These are phyloP conservation scores for Drosophila novamexicana DNA, from an alignment of 1,140 invertebrate genomes.

Conservation along the genomic window DNA sequence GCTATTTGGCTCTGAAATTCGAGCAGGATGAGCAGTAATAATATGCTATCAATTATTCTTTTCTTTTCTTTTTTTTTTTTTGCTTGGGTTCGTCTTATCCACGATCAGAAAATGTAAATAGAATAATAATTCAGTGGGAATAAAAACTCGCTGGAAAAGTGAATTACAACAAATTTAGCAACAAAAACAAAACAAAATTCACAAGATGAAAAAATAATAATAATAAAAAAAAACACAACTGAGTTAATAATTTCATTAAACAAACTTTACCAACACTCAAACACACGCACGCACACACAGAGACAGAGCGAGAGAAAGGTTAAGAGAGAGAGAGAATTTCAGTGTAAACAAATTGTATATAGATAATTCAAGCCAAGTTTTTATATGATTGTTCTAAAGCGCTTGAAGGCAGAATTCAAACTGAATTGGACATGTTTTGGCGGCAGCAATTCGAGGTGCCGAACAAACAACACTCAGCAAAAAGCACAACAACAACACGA, in stretches of 20 bases:
- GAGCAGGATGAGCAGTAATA: constrained; percentile 6
- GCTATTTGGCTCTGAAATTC: constrained; percentile 14
- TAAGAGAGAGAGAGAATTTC: too few relatives aligned
- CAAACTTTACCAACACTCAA: constrained; percentile 11
- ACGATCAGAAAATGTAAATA: constrained; percentile 13
- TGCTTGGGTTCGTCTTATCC: neutral
- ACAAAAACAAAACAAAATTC: neutral
- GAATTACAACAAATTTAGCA: constrained; percentile 9
- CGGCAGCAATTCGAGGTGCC: constrained; percentile 37
- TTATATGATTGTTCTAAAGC: constrained; percentile 61
- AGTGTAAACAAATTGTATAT: constrained; percentile 6
- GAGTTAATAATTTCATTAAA: constrained; percentile 11
- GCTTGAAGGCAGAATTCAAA: constrained; percentile 80
- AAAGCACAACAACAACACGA: constrained; percentile 11
- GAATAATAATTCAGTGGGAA: constrained; percentile 4
- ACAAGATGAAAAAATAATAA: neutral
- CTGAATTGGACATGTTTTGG: constrained; percentile 74
- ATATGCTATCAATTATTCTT: neutral
- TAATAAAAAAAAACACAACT: neutral
- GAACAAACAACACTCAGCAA: constrained; percentile 27
- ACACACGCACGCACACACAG: neutral
- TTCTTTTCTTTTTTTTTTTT: neutral
- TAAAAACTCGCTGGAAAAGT: neutral
- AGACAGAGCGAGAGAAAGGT: neutral
- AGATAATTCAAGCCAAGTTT: neutral